A percentile compares a stretch with the other conserved stretches of the same genome.
Evolutionary conservation across 2,888 invertebrate genomes (phyloP).

Genomic region (Eupithecia abbreviata): DNA sequence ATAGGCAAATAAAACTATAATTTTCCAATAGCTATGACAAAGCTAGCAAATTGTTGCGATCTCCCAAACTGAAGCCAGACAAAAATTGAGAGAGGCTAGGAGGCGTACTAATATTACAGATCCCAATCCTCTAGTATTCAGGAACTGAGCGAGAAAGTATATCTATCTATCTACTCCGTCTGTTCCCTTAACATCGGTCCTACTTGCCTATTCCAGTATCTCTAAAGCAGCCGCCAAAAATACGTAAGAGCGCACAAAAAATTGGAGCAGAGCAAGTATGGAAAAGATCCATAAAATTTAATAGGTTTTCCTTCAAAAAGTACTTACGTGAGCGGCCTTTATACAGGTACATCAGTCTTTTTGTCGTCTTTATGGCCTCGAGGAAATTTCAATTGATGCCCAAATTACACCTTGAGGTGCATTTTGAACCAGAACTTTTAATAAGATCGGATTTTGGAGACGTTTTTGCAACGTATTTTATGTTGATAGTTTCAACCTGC

Average conservation of each 20-base stretch:
- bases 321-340: conserved; percentile 73
- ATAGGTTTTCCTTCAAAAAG: conserved; percentile 81
- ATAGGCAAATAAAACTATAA: too few relatives aligned
- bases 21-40: too few relatives aligned
- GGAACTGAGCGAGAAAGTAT: neutral
- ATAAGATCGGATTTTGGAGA: conserved; percentile 12
- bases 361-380: conserved; percentile 44
- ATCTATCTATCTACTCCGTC: neutral
- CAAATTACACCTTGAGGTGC: conserved; percentile 38
- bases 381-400: conserved; percentile 44
- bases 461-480: neutral
- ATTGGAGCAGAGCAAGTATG: conserved; percentile 81
- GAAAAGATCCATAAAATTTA: conserved; percentile 82
- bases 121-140: too few relatives aligned
- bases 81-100: too few relatives aligned
- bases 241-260: conserved; percentile 67
- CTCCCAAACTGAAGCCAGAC: too few relatives aligned
- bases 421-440: conserved; percentile 19
- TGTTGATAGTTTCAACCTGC: neutral
- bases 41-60: too few relatives aligned
- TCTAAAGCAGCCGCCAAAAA: conserved; percentile 43
- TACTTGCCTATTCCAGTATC: conserved; percentile 54
- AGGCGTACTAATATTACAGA: neutral
- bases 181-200: neutral
- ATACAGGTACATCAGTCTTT: conserved; percentile 66